A percentile compares a stretch with the other conserved stretches of the same genome.
phyloP scores from a whole-genome alignment of 1,140 invertebrate genomes.

The Zaprionus tsacasi region DNA sequence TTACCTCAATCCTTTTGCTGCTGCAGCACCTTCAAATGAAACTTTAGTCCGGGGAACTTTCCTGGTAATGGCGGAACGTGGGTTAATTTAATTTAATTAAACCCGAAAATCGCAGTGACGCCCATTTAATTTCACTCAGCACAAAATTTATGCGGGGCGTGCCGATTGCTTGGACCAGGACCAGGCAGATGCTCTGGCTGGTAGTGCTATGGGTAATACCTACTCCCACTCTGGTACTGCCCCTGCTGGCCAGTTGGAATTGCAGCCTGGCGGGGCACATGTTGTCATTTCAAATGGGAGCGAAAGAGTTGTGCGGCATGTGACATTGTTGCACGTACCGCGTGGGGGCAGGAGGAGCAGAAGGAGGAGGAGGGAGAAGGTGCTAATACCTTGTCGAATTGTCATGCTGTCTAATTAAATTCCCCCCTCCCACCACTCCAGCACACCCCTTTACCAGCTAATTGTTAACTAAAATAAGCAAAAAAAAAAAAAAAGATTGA shows the following conservation, averaged over 20 bases:
- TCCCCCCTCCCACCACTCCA: conserved; percentile 10
- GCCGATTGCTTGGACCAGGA: conserved; percentile 46
- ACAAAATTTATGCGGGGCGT: conserved; percentile 44
- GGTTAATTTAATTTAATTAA: conserved; percentile 46
- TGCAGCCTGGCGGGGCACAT: conserved; percentile 38
- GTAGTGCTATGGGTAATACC: background rate
- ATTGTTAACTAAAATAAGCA: conserved; percentile 14
- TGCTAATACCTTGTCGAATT: conserved; percentile 31
- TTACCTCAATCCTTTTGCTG: background rate
- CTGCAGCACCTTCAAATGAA: background rate
- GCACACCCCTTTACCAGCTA: background rate
- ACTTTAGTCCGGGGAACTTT: background rate
- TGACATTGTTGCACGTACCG: conserved; percentile 43
- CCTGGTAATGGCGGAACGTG: conserved; percentile 3
- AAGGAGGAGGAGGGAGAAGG: background rate
- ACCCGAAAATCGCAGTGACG: conserved; percentile 36
- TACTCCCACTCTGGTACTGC: background rate
- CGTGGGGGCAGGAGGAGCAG: background rate
- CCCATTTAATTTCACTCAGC: conserved; percentile 42
- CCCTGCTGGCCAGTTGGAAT: background rate
- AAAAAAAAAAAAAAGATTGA: background rate
- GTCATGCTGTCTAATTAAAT: conserved; percentile 35
- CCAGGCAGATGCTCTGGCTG: background rate
- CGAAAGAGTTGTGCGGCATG: conserved; percentile 36
- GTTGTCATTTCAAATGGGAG: conserved; percentile 42